Evolutionary conservation across 2,888 invertebrate species (phyloP), one percentile per base, ranked within the genome.

Genomic region (Patella depressa): DNA sequence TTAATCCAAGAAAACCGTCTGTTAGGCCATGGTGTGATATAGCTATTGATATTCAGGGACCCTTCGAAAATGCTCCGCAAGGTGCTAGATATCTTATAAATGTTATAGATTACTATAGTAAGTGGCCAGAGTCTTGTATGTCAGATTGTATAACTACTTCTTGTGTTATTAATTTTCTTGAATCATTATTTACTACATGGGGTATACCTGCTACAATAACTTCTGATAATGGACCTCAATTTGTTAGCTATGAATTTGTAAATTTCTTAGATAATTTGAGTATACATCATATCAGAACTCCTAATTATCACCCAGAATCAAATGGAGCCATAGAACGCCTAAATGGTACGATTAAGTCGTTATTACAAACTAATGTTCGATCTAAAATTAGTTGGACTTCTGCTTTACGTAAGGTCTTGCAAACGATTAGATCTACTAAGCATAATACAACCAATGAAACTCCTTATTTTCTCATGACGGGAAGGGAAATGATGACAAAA

Each of bases 221-320:
- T 53, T 53, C 73, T 34, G 73, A 73, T 54, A 73, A 73, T 53
- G 73, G 73, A 34, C 53, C 73, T 57, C 57, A 57, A 14, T 57
- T 57, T 57, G 57, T 57, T 57, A 57, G 57, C n/a, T n/a, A 57
- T n/a, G 53, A 29, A 73, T 57, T 57, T 4, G n/a, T n/a, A n/a
- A 57, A 57, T 57, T 57, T n/a, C n/a, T 57, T 57, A 57, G 57
- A 57, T 57, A 57, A n/a, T 57, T 57, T 57, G 14, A 57, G n/a
- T 57, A 57, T 57, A n/a, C n/a, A n/a, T n/a, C 14, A 57, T 57
- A 57, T 57, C 5, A 57, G 57, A 57, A 57, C 57, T 57, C 57
- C 57, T n/a, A 57, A 57, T n/a, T 57, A 12, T 14, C 57, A 57
- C n/a, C 57, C 57, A 12, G 57, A 57, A 57, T n/a, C 17, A n/a